Evolutionary conservation across 2,113 vertebrate genomes (phyloP), one percentile per base, ranked within the genome.

Genomic region (Phalacrocorax aristotelis): DNA sequence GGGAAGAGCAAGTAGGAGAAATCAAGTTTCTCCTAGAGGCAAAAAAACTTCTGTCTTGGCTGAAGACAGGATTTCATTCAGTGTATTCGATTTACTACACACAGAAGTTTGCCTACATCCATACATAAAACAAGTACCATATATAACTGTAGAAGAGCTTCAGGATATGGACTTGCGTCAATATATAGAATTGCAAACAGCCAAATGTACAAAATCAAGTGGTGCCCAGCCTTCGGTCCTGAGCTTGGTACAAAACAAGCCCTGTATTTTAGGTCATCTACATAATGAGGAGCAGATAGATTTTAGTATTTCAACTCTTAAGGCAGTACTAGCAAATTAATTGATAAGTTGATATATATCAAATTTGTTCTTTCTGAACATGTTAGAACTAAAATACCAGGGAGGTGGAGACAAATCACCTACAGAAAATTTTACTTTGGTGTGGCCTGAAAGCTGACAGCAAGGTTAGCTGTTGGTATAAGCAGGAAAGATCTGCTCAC

Each of bases 251-350:
- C 6, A n/a, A 32, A 66, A 20, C 13, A 62, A 49, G 7, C 1
- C 7, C 2, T n/a, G 2, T 4, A 14, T 6, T 54, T 58, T n/a
- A 38, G 5, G 26, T 15, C 19, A 3, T 13, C 55, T 11, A 8
- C 15, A 19, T 21, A 61, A 42, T 2, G 3, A 25, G 7, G 6
- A 44, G 6, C 6, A 52, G 26, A 15, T 1, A 38, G 7, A 38
- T 27, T 3, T 32, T 6, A 48, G 38, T n/a, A 46, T 26, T 72
- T 52, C 9, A 36, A 30, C 7, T 13, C 13, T 40, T 25, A n/a
- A 30, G 5, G 16, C 16, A 54, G 3, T 5, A 25, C 7, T 40
- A 70, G 10, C 2, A 61, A 61, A 54, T 7, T 1, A 44, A 18
- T 14, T 36, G 8, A 0, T 48, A 54, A 34, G 15, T 11, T 64